Evolutionary conservation across 1,140 invertebrate genomes (phyloP).

Genomic region (Goniozus legneri): DNA sequence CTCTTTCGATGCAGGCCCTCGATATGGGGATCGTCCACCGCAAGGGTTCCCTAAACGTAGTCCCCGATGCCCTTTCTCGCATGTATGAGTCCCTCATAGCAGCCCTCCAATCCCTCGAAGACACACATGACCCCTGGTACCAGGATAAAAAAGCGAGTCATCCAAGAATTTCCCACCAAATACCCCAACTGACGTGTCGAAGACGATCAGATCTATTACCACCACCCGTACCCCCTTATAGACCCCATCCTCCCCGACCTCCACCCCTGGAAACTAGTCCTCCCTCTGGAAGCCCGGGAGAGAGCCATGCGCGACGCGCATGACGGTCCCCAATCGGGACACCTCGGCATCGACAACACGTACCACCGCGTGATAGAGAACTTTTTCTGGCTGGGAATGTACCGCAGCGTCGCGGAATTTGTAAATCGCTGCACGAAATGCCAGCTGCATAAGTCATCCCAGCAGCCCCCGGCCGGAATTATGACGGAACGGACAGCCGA

Average conservation of each 20-base stretch:
- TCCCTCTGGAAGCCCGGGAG: neutral
- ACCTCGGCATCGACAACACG: conserved; percentile 41
- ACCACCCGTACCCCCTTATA: neutral
- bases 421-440: conserved; percentile 16
- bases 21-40: neutral
- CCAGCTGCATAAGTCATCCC: conserved; percentile 21
- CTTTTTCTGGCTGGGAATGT: conserved; percentile 16
- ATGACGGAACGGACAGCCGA: conserved; percentile 19
- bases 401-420: conserved; percentile 21
- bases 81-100: conserved; percentile 6
- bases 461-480: conserved; percentile 19
- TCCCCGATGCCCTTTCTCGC: conserved; percentile 8
- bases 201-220: neutral
- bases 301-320: neutral
- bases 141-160: neutral
- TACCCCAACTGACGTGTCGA: neutral
- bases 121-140: conserved; percentile 2
- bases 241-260: conserved; percentile 1
- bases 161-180: neutral
- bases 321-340: conserved; percentile 21
- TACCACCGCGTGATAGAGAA: conserved; percentile 1
- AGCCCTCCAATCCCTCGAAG: neutral
- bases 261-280: conserved; percentile 17
- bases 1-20: conserved; percentile 4
- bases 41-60: neutral